These are phyloP conservation scores for Crypturellus undulatus DNA, from an alignment of 2,113 vertebrate genomes.

Conservation along the genomic window DNA sequence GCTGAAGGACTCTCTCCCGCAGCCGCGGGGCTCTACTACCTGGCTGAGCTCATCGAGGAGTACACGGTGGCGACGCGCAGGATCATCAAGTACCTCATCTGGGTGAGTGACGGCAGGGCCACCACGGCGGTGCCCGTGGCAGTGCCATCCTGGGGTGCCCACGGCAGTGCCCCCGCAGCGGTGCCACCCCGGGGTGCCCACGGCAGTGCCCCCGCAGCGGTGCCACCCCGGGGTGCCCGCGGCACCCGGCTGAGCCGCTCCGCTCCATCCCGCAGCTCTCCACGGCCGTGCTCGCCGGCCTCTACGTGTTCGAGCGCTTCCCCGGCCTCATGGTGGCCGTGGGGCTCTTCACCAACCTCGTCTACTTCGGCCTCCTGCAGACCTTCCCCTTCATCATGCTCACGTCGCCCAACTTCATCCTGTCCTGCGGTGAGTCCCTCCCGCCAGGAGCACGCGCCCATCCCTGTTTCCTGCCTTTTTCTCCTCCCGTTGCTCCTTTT, in stretches of 20 bases:
- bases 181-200: background rate
- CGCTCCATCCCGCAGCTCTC: conserved; percentile 84
- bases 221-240: background rate
- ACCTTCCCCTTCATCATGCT: conserved; percentile 96
- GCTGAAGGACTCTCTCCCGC: background rate
- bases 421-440: conserved; percentile 87
- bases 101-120: conserved; percentile 74
- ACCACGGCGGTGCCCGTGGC: background rate
- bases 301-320: conserved; percentile 92
- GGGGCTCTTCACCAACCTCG: conserved; percentile 95
- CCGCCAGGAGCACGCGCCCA: too few relatives aligned
- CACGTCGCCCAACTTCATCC: conserved; percentile 95
- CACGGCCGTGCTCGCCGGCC: conserved; percentile 87
- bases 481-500: too few relatives aligned
- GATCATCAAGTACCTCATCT: conserved; percentile 97
- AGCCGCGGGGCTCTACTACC: conserved; percentile 95
- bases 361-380: conserved; percentile 93
- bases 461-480: too few relatives aligned
- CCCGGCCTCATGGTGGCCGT: conserved; percentile 87
- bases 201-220: background rate
- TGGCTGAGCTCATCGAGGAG: conserved; percentile 96
- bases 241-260: background rate
- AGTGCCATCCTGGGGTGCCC: too few relatives aligned
- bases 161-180: background rate
- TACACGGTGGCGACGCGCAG: conserved; percentile 94